Evolutionary conservation across 1,140 invertebrate species (phyloP).

Genomic region (Drosophila tsacasi): DNA sequence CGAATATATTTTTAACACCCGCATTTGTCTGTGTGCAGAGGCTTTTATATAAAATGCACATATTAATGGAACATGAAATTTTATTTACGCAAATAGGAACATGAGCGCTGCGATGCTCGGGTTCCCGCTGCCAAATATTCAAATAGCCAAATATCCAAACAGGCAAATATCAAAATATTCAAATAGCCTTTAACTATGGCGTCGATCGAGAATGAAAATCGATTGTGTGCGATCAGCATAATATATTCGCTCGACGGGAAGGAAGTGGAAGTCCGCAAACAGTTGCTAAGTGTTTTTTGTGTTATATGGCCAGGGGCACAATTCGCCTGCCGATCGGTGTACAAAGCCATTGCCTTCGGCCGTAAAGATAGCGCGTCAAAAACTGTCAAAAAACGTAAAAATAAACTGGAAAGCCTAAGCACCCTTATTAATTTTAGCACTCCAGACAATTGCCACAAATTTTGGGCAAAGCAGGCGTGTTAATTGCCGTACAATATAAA

Average conservation of each 20-base stretch:
- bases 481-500: conserved; percentile 79
- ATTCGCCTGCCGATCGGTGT: conserved; percentile 24
- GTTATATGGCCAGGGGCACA: conserved; percentile 29
- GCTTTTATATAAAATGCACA: conserved; percentile 59
- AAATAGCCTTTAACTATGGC: conserved; percentile 35
- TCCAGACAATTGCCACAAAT: conserved; percentile 76
- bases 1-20: conserved; percentile 41
- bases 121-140: conserved; percentile 28
- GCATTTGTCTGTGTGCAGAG: conserved; percentile 23
- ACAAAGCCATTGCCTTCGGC: conserved; percentile 54
- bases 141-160: not conserved
- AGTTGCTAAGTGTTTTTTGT: conserved; percentile 19
- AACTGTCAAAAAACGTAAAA: conserved; percentile 51
- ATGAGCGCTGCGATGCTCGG: conserved; percentile 28
- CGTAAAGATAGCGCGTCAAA: conserved; percentile 61
- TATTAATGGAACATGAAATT: conserved; percentile 51
- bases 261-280: conserved; percentile 10
- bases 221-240: conserved; percentile 44
- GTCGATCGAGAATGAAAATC: conserved; percentile 24
- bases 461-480: conserved; percentile 75
- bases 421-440: conserved; percentile 77
- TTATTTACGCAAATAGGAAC: conserved; percentile 54
- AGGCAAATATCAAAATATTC: not conserved
- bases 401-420: conserved; percentile 53
- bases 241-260: conserved; percentile 12